A percentile compares a stretch with the other conserved stretches of the same genome.
phyloP scores from a whole-genome alignment of 2,888 invertebrate species.

The Drosophila kanekoi region DNA sequence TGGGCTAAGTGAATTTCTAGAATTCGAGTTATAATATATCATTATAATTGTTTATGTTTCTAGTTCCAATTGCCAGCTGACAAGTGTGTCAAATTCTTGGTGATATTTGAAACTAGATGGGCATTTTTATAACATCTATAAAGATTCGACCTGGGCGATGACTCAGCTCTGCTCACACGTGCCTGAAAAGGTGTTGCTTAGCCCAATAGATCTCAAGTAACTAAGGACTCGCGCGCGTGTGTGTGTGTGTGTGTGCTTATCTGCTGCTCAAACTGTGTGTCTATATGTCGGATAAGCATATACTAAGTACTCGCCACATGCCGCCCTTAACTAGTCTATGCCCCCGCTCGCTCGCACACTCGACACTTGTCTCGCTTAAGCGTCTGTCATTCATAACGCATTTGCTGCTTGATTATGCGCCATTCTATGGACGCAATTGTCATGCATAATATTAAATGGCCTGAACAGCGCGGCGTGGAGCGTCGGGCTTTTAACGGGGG shows the following conservation, averaged over 20 bases:
- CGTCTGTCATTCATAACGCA: conserved; percentile 50
- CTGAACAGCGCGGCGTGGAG: neutral
- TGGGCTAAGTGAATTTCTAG: neutral
- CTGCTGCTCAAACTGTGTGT: neutral
- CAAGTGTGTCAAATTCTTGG: conserved; percentile 10
- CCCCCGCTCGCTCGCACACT: neutral
- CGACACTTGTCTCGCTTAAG: conserved; percentile 3
- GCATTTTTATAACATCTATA: conserved; percentile 3
- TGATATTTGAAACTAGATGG: conserved; percentile 15
- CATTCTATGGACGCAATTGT: conserved; percentile 67
- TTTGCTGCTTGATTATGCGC: conserved; percentile 66
- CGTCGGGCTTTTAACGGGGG: neutral
- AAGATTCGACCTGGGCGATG: conserved; percentile 10
- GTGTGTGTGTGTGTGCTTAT: neutral
- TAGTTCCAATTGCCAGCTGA: conserved; percentile 14
- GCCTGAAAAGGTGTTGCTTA: conserved; percentile 23
- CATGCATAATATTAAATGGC: conserved; percentile 69
- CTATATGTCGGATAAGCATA: neutral
- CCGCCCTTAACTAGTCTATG: neutral
- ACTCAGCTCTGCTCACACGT: conserved; percentile 28
- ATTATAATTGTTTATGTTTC: neutral
- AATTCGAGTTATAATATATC: neutral
- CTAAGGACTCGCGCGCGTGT: neutral
- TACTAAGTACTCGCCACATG: conserved; percentile 3
- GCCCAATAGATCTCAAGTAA: conserved; percentile 29